phyloP scores from a whole-genome alignment of 1,140 invertebrate species.

The Odontomachus brunneus region DNA sequence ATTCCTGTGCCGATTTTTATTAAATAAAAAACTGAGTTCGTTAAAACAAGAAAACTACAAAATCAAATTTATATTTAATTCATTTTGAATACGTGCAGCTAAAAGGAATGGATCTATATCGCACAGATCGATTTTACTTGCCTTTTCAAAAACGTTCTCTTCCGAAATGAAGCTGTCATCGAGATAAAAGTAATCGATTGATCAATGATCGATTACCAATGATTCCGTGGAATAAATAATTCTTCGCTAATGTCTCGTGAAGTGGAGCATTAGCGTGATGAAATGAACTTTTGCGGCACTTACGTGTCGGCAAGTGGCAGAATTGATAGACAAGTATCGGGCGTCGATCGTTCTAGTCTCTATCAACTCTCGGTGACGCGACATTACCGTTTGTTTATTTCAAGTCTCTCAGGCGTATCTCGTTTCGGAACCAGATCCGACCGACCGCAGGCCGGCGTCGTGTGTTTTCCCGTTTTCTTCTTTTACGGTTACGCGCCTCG shows the following conservation, averaged over 20 bases:
- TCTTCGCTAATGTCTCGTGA: not conserved
- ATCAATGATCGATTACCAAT: too few species aligned
- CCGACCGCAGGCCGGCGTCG: conserved; percentile 82
- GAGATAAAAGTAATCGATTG: too few species aligned
- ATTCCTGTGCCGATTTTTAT: too few species aligned
- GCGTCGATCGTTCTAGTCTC: conserved; percentile 66
- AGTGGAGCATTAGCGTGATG: not conserved
- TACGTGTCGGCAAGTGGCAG: conserved; percentile 29
- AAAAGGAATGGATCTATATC: not conserved
- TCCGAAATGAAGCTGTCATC: too few species aligned
- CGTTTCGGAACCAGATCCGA: conserved; percentile 82
- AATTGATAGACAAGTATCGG: conserved; percentile 40
- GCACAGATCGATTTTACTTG: not conserved
- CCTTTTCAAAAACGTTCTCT: not conserved
- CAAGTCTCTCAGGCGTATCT: conserved; percentile 85
- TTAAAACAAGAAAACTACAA: too few species aligned
- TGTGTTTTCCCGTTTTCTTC: conserved; percentile 82
- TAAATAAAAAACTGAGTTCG: too few species aligned
- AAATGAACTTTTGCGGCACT: conserved; percentile 22
- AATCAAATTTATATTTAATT: too few species aligned
- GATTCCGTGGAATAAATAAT: not conserved
- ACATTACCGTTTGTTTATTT: conserved; percentile 82
- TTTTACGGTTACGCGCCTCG: conserved; percentile 65
- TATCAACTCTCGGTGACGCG: conserved; percentile 57
- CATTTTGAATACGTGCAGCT: not conserved